Base-by-base conservation (phyloP, 2,888 invertebrate genomes). In the Eudemis profundana region DNA sequence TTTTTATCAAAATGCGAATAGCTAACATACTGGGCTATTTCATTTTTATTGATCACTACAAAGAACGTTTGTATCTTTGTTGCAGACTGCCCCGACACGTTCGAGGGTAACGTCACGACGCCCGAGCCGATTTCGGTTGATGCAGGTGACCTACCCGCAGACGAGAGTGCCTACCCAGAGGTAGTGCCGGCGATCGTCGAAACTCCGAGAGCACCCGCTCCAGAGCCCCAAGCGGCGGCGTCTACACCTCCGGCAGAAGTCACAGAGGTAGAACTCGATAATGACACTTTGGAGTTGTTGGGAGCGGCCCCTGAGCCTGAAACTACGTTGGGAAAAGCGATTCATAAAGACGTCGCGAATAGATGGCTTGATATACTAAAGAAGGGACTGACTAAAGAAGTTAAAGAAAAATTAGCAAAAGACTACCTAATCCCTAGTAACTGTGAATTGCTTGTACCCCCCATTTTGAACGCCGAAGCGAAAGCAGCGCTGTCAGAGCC, bases 231-330 rank as follows among this genome's bases (percentile, higher is more conserved):
- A 7, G 27, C 27, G 27, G 27, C 7, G 27, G 7, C 27, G 27
- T 4, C 27, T 7, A 10, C n/a, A 14, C 15, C 4, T 15, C n/a
- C n/a, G 1, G 40, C n/a, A 14, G 40, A 40, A 40, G n/a, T 15
- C 40, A 10, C 40, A 14, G 40, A 40, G 15, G 15, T 15, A 40
- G 40, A 40, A 14, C 40, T 40, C 40, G 40, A 40, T 40, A 15
- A 14, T 12, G 23, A 1, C 15, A 49, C 23, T 14, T n/a, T 49
- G 12, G 21, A 14, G 10, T 8, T 49, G 7, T 27, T 49, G 27
- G 49, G 49, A 8, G 49, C 17, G 12, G 49, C 49, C 12, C 49
- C 49, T 23, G n/a, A 49, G 15, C 14, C 49, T 27, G 49, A 49
- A 10, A 49, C 49, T 8, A 21, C 4, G 3, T 12, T 49, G 23